Conservation (phyloP, 2,113 vertebrate species). For the Psophia crepitans region DNA sequence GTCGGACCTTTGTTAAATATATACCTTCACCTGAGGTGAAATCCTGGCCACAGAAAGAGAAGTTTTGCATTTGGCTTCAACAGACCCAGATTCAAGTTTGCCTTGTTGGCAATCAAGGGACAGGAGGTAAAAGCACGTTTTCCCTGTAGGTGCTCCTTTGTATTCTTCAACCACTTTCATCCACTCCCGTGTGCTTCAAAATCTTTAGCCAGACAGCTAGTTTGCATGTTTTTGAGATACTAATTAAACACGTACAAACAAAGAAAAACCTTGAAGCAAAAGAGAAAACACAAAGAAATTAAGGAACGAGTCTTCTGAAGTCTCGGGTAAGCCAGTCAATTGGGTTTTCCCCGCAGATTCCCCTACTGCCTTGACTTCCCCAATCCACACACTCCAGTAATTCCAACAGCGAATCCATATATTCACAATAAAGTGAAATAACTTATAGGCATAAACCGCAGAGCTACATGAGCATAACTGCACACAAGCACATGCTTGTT, state of each 20-base stretch:
- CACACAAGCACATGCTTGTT: conserved; percentile 49
- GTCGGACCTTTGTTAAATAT: not conserved
- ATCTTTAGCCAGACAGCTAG: conserved; percentile 53
- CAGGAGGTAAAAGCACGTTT: conserved; percentile 51
- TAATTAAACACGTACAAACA: conserved; percentile 68
- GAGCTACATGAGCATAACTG: not conserved
- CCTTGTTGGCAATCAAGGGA: conserved; percentile 16
- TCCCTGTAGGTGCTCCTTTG: conserved; percentile 58
- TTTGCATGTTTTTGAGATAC: conserved; percentile 66
- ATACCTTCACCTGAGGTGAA: not conserved
- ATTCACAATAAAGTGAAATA: not conserved
- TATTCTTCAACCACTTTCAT: conserved; percentile 57
- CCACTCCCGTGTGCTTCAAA: conserved; percentile 41
- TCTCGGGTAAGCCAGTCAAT: conserved; percentile 4
- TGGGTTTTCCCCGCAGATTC: conserved; percentile 62
- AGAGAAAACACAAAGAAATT: conserved; percentile 63
- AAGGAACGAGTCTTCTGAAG: conserved; percentile 61
- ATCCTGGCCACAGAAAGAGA: not conserved
- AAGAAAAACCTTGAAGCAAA: conserved; percentile 62
- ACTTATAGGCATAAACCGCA: not conserved
- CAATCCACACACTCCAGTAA: conserved; percentile 50
- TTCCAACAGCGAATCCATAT: conserved; percentile 1
- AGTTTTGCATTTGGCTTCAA: not conserved
- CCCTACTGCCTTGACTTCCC: conserved; percentile 54
- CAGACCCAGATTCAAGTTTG: not conserved